Percentiles rank a stretch among this genome's conserved stretches.
phyloP scores from a whole-genome alignment of 1,140 invertebrate genomes.

The Drosophila seguyi region DNA sequence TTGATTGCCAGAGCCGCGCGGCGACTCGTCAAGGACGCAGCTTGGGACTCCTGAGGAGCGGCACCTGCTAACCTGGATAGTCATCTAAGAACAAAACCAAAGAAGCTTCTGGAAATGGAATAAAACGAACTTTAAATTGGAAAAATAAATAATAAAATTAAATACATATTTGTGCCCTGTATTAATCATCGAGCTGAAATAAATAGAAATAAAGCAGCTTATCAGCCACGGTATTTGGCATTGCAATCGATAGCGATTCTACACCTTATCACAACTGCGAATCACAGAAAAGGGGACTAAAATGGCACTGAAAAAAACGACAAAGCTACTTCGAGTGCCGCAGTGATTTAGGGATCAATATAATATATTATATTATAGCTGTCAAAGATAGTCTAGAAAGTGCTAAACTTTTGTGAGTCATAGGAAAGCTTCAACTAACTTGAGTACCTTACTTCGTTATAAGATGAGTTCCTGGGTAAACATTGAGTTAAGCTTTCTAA shows the following conservation, averaged over 20 bases:
- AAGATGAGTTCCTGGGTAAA: not conserved
- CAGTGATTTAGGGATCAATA: constrained; percentile 21
- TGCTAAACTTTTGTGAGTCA: not conserved
- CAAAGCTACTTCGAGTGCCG: not conserved
- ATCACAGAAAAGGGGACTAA: constrained; percentile 27
- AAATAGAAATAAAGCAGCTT: constrained; percentile 46
- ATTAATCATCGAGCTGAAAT: constrained; percentile 67
- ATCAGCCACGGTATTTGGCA: constrained; percentile 53
- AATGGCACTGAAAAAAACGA: constrained; percentile 16
- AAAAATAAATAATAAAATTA: constrained; percentile 24
- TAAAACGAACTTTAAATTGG: not conserved
- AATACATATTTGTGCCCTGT: constrained; percentile 10
- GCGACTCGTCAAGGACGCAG: constrained; percentile 67
- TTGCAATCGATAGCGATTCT: constrained; percentile 51
- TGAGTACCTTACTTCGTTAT: not conserved
- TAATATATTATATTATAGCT: constrained; percentile 1
- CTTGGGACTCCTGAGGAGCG: constrained; percentile 56
- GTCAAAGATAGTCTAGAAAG: constrained; percentile 1
- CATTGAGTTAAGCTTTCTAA: not conserved
- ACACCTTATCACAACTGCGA: constrained; percentile 49
- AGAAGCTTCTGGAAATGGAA: constrained; percentile 14
- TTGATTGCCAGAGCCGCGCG: constrained; percentile 80
- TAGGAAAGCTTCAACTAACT: not conserved
- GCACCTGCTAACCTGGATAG: constrained; percentile 53
- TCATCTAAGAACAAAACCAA: not conserved